Conservation (phyloP, 2,888 invertebrate species). For the Ochropleura leucogaster region DNA sequence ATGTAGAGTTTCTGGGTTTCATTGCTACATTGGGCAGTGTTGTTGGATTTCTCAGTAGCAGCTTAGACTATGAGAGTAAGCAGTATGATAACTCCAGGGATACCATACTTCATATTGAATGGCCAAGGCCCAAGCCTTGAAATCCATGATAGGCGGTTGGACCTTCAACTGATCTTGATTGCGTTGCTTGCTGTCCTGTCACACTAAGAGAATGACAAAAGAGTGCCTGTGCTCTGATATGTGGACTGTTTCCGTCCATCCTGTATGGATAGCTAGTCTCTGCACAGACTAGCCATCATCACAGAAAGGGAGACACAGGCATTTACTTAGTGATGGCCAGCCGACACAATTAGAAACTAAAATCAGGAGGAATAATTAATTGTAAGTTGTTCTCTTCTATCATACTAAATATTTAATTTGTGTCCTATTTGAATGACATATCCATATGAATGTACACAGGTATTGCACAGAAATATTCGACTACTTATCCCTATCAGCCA, state of each 20-base stretch:
- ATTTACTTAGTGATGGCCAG: background rate
- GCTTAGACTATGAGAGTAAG: background rate
- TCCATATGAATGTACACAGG: conserved; percentile 70
- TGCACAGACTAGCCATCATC: background rate
- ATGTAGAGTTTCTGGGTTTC: background rate
- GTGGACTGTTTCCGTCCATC: background rate
- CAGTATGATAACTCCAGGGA: background rate
- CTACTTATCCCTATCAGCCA: conserved; percentile 98
- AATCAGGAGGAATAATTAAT: background rate
- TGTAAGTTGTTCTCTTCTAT: background rate
- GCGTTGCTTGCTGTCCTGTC: background rate
- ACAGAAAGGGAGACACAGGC: background rate
- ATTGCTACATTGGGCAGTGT: background rate
- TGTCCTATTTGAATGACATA: background rate
- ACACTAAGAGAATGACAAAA: too few relatives aligned
- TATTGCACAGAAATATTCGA: conserved; percentile 99
- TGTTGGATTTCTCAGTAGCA: background rate
- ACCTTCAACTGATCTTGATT: background rate
- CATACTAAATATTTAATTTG: background rate
- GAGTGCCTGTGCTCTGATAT: background rate
- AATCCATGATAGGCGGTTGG: background rate
- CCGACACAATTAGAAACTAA: background rate
- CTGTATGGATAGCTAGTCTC: background rate
- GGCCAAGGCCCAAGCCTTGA: background rate
- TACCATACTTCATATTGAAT: too few relatives aligned